phyloP scores from a whole-genome alignment of 2,797 vertebrate species.

The Diplodus puntazzo region DNA sequence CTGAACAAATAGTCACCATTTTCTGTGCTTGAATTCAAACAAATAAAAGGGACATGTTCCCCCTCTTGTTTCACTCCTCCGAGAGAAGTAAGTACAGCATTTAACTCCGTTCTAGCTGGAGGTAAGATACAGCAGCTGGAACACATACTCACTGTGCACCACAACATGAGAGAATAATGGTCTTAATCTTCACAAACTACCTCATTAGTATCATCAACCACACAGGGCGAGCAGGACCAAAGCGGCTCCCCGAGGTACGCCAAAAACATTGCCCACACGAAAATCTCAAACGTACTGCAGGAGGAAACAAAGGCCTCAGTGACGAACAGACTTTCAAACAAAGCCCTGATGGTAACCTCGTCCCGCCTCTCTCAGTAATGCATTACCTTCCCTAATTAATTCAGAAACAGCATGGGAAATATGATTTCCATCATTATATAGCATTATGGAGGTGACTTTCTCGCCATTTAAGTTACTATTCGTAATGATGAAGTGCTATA shows the following conservation, averaged over 20 bases:
- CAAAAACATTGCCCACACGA: slow-evolving; percentile 49
- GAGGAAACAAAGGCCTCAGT: slow-evolving; percentile 12
- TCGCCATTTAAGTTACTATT: slow-evolving; percentile 52
- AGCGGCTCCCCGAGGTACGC: slow-evolving; percentile 47
- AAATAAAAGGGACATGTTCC: slow-evolving; percentile 5
- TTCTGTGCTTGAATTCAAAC: not conserved
- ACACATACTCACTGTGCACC: slow-evolving; percentile 15
- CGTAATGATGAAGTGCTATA: slow-evolving; percentile 56
- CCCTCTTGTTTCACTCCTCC: not conserved
- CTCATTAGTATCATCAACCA: slow-evolving; percentile 68
- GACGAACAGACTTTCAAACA: slow-evolving; percentile 50
- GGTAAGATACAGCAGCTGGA: slow-evolving; percentile 49
- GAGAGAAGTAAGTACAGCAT: slow-evolving; percentile 30
- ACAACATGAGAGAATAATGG: slow-evolving; percentile 46
- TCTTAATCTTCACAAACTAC: slow-evolving; percentile 63
- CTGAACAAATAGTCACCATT: not conserved
- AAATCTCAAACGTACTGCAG: slow-evolving; percentile 27
- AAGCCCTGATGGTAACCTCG: slow-evolving; percentile 28
- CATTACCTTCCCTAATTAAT: slow-evolving; percentile 58
- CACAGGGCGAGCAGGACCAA: slow-evolving; percentile 46
- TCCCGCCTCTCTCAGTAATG: slow-evolving; percentile 43
- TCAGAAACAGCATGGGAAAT: slow-evolving; percentile 46
- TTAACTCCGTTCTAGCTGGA: slow-evolving; percentile 33
- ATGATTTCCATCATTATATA: slow-evolving; percentile 48
- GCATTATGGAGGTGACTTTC: slow-evolving; percentile 49